phyloP scores from a whole-genome alignment of 2,797 vertebrate genomes.

The Gouania willdenowi region DNA sequence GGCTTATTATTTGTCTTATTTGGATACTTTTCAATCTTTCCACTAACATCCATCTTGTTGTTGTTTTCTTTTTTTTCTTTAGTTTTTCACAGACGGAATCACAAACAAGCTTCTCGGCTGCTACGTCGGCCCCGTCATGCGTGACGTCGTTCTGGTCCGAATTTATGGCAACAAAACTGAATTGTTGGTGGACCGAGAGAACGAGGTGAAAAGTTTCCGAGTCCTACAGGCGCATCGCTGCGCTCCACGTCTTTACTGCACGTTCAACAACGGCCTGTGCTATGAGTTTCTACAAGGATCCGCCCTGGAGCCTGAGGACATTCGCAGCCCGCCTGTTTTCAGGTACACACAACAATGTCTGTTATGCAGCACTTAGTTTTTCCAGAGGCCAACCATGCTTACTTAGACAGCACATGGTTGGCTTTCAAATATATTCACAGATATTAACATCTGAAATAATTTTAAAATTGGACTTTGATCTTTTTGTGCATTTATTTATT shows the following conservation, averaged over 20 bases:
- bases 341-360: constrained; percentile 67
- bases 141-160: constrained; percentile 91
- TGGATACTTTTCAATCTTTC: too few species aligned
- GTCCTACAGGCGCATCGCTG: constrained; percentile 91
- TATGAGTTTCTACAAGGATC: constrained; percentile 94
- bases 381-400: too few species aligned
- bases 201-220: constrained; percentile 94
- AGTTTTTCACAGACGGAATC: constrained; percentile 96
- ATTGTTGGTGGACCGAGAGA: constrained; percentile 89
- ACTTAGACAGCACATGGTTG: too few species aligned
- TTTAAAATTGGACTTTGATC: too few species aligned
- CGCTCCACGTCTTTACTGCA: constrained; percentile 91
- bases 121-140: constrained; percentile 80
- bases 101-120: constrained; percentile 97
- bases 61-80: constrained; percentile 1
- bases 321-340: constrained; percentile 85
- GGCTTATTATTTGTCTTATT: too few species aligned
- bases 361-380: too few species aligned
- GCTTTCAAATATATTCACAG: too few species aligned
- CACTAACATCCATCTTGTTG: too few species aligned
- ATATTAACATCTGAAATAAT: too few species aligned
- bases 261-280: constrained; percentile 95
- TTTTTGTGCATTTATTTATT: too few species aligned
- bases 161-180: constrained; percentile 97
- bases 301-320: constrained; percentile 89